Evolutionary conservation across 2,888 invertebrate genomes (phyloP).

Genomic region (Conus canariensis): DNA sequence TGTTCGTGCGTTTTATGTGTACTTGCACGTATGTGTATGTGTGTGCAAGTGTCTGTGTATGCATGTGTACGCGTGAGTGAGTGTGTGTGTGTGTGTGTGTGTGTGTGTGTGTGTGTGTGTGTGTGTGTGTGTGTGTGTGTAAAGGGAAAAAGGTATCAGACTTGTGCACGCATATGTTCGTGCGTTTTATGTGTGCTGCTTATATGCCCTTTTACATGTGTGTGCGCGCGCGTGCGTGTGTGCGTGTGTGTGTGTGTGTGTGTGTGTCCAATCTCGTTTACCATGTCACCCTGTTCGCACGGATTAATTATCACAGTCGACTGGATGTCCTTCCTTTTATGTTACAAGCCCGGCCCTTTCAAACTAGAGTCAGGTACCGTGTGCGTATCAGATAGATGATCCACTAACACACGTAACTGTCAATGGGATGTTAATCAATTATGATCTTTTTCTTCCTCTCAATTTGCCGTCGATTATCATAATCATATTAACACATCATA

Average conservation of each 20-base stretch:
- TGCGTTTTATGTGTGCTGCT: too few relatives aligned
- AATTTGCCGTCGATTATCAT: too few relatives aligned
- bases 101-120: slow-evolving; percentile 22
- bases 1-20: too few relatives aligned
- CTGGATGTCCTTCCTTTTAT: not conserved
- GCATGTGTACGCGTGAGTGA: not conserved
- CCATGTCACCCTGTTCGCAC: not conserved
- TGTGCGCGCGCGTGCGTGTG: slow-evolving; percentile 21
- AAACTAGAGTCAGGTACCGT: not conserved
- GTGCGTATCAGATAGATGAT: not conserved
- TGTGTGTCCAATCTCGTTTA: not conserved
- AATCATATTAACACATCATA: too few relatives aligned
- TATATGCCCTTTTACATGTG: too few relatives aligned
- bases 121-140: not conserved
- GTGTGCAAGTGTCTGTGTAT: too few relatives aligned
- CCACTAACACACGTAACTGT: not conserved
- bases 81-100: slow-evolving; percentile 2
- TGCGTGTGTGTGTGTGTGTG: slow-evolving; percentile 38
- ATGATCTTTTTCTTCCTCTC: too few relatives aligned
- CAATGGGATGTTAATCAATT: too few relatives aligned
- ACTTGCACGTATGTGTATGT: too few relatives aligned
- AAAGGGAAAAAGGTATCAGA: not conserved
- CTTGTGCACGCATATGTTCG: too few relatives aligned
- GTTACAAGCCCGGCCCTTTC: not conserved
- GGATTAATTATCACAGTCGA: not conserved